Conservation (phyloP, 1,140 invertebrate genomes). For the Drosophila tropicalis region DNA sequence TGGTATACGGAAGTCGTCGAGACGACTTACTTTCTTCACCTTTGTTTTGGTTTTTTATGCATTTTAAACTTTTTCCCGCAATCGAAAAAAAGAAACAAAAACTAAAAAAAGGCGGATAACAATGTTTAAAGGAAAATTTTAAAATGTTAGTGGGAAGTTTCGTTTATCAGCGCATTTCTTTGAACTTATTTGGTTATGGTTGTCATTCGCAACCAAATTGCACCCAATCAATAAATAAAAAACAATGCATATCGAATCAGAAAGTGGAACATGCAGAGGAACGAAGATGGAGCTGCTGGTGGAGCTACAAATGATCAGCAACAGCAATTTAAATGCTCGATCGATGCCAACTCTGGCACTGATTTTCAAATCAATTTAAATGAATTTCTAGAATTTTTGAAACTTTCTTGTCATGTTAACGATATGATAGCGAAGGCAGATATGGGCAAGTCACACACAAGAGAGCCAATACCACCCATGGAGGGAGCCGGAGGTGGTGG, state of each 20-base stretch:
- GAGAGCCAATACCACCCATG: conserved; percentile 62
- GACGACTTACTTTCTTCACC: too few species aligned
- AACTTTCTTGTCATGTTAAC: conserved; percentile 81
- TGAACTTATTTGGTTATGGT: neutral
- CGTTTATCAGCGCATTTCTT: too few species aligned
- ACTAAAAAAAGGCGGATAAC: too few species aligned
- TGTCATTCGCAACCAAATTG: conserved; percentile 43
- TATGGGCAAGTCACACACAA: conserved; percentile 52
- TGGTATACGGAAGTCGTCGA: too few species aligned
- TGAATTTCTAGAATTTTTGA: conserved; percentile 82
- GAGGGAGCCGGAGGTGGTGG: conserved; percentile 28
- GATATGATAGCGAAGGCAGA: conserved; percentile 76
- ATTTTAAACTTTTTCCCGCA: too few species aligned
- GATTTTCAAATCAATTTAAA: conserved; percentile 79
- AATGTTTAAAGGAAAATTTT: too few species aligned
- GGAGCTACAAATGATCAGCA: conserved; percentile 34
- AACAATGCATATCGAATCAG: conserved; percentile 43
- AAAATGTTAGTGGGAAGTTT: too few species aligned
- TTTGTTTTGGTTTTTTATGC: too few species aligned
- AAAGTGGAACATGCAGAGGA: conserved; percentile 52
- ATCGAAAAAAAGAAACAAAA: too few species aligned
- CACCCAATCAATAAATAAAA: conserved; percentile 32
- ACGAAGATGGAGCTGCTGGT: conserved; percentile 50
- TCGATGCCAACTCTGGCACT: conserved; percentile 28
- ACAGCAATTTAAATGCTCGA: conserved; percentile 25